These are phyloP conservation scores for Phoenicopterus ruber DNA, from an alignment of 2,113 vertebrate genomes.

Conservation along the genomic window DNA sequence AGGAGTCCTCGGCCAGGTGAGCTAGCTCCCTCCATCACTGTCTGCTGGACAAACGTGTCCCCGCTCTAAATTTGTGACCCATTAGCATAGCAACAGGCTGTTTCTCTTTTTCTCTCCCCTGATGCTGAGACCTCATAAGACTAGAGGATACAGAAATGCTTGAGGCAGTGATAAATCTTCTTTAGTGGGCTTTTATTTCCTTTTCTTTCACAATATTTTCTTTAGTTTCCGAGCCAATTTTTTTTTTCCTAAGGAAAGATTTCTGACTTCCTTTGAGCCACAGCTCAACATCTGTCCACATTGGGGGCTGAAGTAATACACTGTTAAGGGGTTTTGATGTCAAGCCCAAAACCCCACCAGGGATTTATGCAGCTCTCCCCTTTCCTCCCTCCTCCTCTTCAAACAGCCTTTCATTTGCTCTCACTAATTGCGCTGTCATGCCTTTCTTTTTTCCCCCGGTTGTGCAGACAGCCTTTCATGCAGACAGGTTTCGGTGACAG, in stretches of 20 bases:
- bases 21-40: not conserved
- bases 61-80: conserved; percentile 17
- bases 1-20: rapidly evolving
- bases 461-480: conserved; percentile 54
- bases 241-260: conserved; percentile 71
- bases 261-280: conserved; percentile 71
- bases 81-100: conserved; percentile 16
- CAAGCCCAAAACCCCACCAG: conserved; percentile 70
- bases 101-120: conserved; percentile 31
- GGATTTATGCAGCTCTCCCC: conserved; percentile 63
- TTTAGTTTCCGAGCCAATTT: conserved; percentile 68
- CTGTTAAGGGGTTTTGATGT: conserved; percentile 70
- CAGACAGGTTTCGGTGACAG: conserved; percentile 37
- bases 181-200: conserved; percentile 70
- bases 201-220: conserved; percentile 73
- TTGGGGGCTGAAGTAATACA: conserved; percentile 67
- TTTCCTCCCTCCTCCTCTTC: conserved; percentile 60
- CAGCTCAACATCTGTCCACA: conserved; percentile 72
- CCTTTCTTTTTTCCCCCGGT: not conserved
- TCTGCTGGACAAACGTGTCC: not conserved
- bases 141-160: conserved; percentile 55
- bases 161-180: conserved; percentile 67
- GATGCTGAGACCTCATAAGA: conserved; percentile 55
- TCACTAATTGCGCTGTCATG: conserved; percentile 62
- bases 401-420: conserved; percentile 57